Evolutionary conservation across 1,140 invertebrate genomes (phyloP).

Genomic region (Pantala flavescens): DNA sequence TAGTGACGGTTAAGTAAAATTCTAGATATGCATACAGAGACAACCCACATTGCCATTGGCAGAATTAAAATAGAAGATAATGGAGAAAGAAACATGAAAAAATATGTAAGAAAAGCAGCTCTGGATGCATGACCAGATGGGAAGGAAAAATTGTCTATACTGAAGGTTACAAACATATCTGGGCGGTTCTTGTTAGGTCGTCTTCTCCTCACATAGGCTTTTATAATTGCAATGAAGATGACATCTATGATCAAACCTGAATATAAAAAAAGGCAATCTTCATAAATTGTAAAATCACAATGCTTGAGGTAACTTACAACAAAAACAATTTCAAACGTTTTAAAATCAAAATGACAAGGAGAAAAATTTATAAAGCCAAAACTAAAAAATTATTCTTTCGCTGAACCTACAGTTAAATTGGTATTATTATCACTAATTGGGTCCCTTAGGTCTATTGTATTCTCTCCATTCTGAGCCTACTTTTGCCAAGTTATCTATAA

Average conservation of each 20-base stretch:
- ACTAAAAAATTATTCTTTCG: too few relatives aligned
- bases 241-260: conserved; percentile 79
- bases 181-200: conserved; percentile 54
- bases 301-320: too few relatives aligned
- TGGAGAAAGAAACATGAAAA: conserved; percentile 52
- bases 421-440: too few relatives aligned
- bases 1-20: conserved; percentile 75
- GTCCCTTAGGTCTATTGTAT: too few relatives aligned
- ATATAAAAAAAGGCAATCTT: conserved; percentile 35
- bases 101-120: conserved; percentile 61
- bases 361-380: too few relatives aligned
- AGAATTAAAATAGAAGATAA: conserved; percentile 44
- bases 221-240: conserved; percentile 65
- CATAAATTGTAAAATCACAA: too few relatives aligned
- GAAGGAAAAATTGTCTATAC: conserved; percentile 86
- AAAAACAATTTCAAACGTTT: too few relatives aligned
- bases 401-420: too few relatives aligned
- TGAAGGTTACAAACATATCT: conserved; percentile 49
- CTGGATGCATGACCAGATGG: conserved; percentile 93
- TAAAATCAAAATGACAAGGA: too few relatives aligned
- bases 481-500: too few relatives aligned
- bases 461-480: too few relatives aligned
- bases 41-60: conserved; percentile 61
- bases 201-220: conserved; percentile 64
- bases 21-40: conserved; percentile 64